Conservation (phyloP, 2,113 vertebrate genomes). For the cat (Felis catus) region F.catus_Fca126_mat1.0 CM031428.1:4254001-4254500, state of each 20-base stretch:
- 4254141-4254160: too few species aligned
- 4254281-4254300: rapidly evolving
- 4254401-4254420: background rate
- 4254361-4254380: background rate
- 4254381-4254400: too few species aligned
- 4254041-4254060: background rate
- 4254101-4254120: background rate
- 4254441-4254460: too few species aligned
- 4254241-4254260: background rate
- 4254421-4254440: background rate
- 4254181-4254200: background rate
- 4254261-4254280: background rate
- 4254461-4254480: background rate
- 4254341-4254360: background rate
- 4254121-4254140: background rate
- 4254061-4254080: background rate
- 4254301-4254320: rapidly evolving
- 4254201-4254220: background rate
- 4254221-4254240: background rate
- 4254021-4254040: background rate
- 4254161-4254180: background rate
- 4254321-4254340: background rate
- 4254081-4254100: background rate
- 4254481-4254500: background rate
- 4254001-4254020: background rate